Evolutionary conservation across 2,797 vertebrate species (phyloP).

Genomic region (Sciurus vulgaris): DNA sequence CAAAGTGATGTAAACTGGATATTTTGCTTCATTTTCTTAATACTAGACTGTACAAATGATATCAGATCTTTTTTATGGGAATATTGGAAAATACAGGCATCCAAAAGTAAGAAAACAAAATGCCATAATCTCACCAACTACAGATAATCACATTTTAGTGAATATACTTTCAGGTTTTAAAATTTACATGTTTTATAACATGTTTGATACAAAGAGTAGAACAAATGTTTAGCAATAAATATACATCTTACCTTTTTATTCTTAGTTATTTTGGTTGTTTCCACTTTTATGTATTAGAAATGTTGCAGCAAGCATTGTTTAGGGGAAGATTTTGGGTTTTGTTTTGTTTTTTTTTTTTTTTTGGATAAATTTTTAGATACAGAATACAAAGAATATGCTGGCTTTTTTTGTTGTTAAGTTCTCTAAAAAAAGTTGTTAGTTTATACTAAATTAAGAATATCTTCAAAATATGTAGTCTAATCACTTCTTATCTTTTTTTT

Average conservation of each 20-base stretch:
- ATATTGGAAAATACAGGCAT: not conserved
- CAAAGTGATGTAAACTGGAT: not conserved
- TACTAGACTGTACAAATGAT: not conserved
- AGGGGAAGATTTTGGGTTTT: not conserved
- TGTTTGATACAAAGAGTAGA: conserved; percentile 23
- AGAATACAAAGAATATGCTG: not conserved
- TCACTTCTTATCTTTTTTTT: too few relatives aligned
- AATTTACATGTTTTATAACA: conserved; percentile 33
- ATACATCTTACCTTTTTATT: conserved; percentile 23
- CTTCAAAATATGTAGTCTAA: not conserved
- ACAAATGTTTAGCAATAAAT: conserved; percentile 41
- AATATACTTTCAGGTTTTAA: not conserved
- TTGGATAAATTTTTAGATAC: not conserved
- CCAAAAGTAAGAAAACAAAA: conserved; percentile 45
- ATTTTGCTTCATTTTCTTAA: conserved; percentile 16
- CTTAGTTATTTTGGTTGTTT: conserved; percentile 51
- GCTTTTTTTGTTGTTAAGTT: not conserved
- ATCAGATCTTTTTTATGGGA: not conserved
- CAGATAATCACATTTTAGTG: not conserved
- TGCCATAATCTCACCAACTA: not conserved
- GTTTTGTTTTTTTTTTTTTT: not conserved
- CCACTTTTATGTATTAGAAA: not conserved
- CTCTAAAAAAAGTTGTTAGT: not conserved
- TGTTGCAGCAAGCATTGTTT: conserved; percentile 22
- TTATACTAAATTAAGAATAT: conserved; percentile 11